Conservation (phyloP, 2,113 vertebrate genomes). For the Felis chaus region DNA sequence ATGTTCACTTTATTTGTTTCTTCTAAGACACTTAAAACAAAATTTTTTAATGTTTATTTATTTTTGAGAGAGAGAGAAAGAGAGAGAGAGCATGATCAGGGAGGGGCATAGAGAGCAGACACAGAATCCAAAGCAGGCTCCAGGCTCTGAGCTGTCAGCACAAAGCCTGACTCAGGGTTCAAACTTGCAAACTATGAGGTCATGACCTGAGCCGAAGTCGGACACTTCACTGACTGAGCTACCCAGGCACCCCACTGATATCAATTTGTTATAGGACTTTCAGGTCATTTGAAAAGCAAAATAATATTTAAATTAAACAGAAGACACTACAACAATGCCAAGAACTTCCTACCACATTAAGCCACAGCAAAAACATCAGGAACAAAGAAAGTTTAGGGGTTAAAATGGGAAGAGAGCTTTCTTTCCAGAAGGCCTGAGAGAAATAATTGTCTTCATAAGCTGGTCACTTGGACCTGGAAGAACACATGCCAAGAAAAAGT, state of each 20-base stretch:
- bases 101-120: no score
- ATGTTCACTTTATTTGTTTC: not conserved
- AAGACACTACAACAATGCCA: not conserved
- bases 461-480: not conserved
- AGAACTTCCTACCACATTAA: not conserved
- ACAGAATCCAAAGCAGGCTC: no score
- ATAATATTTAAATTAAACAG: constrained; percentile 4
- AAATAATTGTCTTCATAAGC: not conserved
- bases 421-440: not conserved
- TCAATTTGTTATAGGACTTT: constrained; percentile 1
- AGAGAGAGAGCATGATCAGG: no score
- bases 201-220: no score
- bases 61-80: no score
- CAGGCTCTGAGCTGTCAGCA: no score
- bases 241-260: not conserved
- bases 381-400: not conserved
- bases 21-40: not conserved
- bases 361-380: not conserved
- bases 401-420: not conserved
- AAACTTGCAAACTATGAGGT: no score
- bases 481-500: not conserved
- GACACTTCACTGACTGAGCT: no score
- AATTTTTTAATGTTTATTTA: no score
- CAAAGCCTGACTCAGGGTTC: no score
- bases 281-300: not conserved